Percentiles rank a stretch among this genome's conserved stretches.
Evolutionary conservation across 35 echinoderm and acorn worm genomes (phyloP).

Genomic region (Apostichopus japonicus): DNA sequence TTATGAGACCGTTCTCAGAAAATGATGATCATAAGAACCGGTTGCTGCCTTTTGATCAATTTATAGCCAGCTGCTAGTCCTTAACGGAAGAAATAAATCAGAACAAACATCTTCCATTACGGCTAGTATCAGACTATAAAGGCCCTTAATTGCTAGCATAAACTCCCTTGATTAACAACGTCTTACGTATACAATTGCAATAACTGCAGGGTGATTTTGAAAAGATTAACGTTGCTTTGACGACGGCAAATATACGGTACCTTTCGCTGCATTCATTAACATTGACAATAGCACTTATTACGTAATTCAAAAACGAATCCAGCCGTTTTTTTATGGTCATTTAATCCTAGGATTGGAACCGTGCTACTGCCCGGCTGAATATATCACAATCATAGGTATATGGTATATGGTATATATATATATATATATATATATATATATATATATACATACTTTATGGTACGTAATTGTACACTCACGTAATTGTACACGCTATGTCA

Average conservation of each 20-base stretch:
- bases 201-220: not conserved
- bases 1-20: not conserved
- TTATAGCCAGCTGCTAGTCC: no score
- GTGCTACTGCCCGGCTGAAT: no score
- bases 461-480: no score
- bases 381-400: no score
- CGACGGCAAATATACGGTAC: not conserved
- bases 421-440: no score
- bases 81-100: not conserved
- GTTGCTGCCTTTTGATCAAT: no score
- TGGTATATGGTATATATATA: no score
- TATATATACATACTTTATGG: no score
- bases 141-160: not conserved
- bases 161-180: not conserved
- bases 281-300: not conserved
- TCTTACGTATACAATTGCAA: not conserved
- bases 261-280: not conserved
- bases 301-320: not conserved
- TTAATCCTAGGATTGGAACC: no score
- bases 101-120: not conserved
- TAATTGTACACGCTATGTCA: no score
- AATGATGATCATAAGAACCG: no score
- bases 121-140: not conserved
- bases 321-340: no score
- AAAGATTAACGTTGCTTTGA: not conserved